These are phyloP conservation scores for Paelopatides confundens DNA, from an alignment of 53 echinoderm and acorn worm genomes.

Conservation along the genomic window DNA sequence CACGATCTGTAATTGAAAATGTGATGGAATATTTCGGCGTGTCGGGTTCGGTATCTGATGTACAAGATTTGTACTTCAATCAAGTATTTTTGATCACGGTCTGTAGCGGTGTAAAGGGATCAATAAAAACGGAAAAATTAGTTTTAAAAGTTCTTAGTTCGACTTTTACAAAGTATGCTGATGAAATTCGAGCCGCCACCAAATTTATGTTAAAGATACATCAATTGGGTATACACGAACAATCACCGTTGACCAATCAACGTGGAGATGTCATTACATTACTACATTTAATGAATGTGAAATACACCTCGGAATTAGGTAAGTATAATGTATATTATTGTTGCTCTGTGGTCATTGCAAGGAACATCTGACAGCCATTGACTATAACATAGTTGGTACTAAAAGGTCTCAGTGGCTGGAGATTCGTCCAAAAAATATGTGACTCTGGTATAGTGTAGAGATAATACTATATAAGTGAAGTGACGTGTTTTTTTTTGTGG, in stretches of 20 bases:
- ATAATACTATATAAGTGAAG: too few species aligned
- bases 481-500: too few species aligned
- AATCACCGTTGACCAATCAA: neutral
- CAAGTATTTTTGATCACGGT: neutral
- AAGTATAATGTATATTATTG: neutral
- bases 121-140: too few species aligned
- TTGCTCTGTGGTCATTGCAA: too few species aligned
- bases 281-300: neutral
- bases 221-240: neutral
- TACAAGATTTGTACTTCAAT: neutral
- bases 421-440: too few species aligned
- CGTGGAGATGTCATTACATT: neutral
- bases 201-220: neutral
- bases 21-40: neutral
- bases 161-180: conserved; percentile 1
- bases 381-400: too few species aligned
- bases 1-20: neutral
- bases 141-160: conserved; percentile 20
- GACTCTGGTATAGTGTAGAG: too few species aligned
- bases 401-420: too few species aligned
- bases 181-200: neutral
- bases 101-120: too few species aligned
- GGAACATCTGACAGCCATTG: too few species aligned
- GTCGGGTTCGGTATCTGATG: neutral
- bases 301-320: neutral